Base-by-base conservation (phyloP, 2,113 vertebrate genomes). In the Dascyllus trimaculatus region DNA sequence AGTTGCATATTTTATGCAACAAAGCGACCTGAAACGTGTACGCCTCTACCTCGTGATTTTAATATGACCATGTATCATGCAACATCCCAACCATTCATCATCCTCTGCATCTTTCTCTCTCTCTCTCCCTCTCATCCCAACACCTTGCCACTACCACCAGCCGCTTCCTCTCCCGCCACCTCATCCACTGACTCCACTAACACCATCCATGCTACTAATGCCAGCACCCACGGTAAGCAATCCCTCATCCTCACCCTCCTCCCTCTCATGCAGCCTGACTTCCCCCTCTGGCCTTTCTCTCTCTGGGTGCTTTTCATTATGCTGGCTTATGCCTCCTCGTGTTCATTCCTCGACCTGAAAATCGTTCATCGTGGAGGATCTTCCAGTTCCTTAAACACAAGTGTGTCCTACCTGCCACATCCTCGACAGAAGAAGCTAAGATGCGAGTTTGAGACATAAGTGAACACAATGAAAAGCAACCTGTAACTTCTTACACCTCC, bases 141-240 rank as follows among this genome's bases (percentile, higher is more conserved):
- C 85, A 57, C 59, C 69, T 65, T 54, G 54, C 62, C 76, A 19
- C 68, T 69, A 32, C 85, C 71, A 76, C 84, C 92, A 94, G 92
- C 90, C 48, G 70, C 88, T 90, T 86, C 93, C 81, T 93, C 95
- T 91, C 93, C 95, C 93, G 66, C 95, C 94, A 89, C 94, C 95
- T 71, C 96, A 95, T 94, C 96, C 95, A 95, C 87, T 96, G 95
- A 94, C 94, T 95, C 93, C 96, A 97, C 97, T 98, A 98, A 98
- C 96, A 96, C 93, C 93, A 95, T 92, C 88, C 76, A 76, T 22
- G 93, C 94, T 97, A 98, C 96, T 99, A 98, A 97, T 83, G 95
- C 94, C 95, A 91, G 66, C 79, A 84, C 90, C 94, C 89, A 95
- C 88, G 95, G 95, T 97, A 96, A 94, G 92, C 90, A 92, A 58